These are phyloP conservation scores for Scophthalmus maximus DNA, from an alignment of 2,113 vertebrate genomes.

Conservation along the genomic window DNA sequence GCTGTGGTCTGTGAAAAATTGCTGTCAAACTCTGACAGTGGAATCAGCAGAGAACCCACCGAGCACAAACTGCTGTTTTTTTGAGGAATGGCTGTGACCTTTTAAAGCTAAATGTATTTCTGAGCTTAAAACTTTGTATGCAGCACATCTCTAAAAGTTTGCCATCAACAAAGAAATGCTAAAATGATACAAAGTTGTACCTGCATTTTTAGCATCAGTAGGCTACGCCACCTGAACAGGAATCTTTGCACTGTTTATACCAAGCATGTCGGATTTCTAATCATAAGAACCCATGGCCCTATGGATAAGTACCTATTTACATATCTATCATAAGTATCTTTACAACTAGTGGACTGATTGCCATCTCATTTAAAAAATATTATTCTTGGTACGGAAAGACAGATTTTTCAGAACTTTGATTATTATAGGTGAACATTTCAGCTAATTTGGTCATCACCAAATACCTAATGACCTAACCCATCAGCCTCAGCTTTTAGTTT, in stretches of 20 bases:
- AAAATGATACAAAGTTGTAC: neutral
- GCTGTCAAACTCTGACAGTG: neutral
- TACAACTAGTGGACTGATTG: neutral
- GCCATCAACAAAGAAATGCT: slow-evolving; percentile 1
- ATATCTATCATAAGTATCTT: no score
- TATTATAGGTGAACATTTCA: neutral
- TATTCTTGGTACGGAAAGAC: neutral
- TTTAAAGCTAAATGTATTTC: slow-evolving; percentile 33
- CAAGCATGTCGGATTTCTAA: neutral
- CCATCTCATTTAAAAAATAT: neutral
- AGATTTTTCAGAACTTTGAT: neutral
- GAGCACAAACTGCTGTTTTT: neutral
- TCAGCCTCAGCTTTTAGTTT: neutral
- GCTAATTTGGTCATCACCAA: neutral
- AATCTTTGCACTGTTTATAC: neutral
- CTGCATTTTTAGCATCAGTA: neutral
- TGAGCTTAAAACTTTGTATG: slow-evolving; percentile 4
- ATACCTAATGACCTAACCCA: neutral
- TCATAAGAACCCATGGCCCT: neutral
- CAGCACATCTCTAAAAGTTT: neutral
- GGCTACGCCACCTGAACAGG: neutral
- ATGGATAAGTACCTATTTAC: no score
- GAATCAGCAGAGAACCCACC: slow-evolving; percentile 4
- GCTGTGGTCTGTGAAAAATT: neutral
- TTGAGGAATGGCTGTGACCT: slow-evolving; percentile 28